Percentiles rank a stretch among this genome's conserved stretches.
Evolutionary conservation across 2,888 invertebrate species (phyloP).

Genomic region (Timandra comae): DNA sequence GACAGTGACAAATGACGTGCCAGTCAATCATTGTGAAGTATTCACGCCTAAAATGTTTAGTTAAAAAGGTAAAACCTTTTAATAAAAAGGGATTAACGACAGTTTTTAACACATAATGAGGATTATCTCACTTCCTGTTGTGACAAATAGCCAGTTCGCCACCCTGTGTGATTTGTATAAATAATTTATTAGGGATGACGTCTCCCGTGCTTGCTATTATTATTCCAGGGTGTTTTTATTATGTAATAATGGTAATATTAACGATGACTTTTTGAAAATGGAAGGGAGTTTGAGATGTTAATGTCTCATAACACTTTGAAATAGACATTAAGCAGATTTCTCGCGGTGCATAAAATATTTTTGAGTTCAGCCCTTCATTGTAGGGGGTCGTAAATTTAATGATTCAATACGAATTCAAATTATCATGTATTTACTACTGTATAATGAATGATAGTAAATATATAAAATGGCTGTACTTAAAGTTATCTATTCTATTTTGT

Average conservation of each 20-base stretch:
- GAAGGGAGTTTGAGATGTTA: constrained; percentile 7
- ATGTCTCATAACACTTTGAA: constrained; percentile 3
- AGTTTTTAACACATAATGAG: constrained; percentile 54
- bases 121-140: constrained; percentile 52
- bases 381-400: no score
- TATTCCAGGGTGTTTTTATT: constrained; percentile 15
- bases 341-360: neutral
- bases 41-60: no score
- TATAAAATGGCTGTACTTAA: no score
- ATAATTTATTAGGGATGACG: constrained; percentile 33
- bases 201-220: constrained; percentile 16
- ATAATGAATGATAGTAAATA: no score
- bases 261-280: constrained; percentile 11
- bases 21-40: no score
- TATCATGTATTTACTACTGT: no score
- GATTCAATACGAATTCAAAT: no score
- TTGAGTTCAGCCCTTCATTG: no score
- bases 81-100: constrained; percentile 48
- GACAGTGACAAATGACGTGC: constrained; percentile 2
- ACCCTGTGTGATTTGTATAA: constrained; percentile 36
- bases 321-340: constrained; percentile 1
- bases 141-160: constrained; percentile 46
- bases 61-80: constrained; percentile 14
- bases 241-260: constrained; percentile 17
- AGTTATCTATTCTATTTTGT: no score